Conservation (phyloP, 2,113 vertebrate species). For the Alligator sinensis region DNA sequence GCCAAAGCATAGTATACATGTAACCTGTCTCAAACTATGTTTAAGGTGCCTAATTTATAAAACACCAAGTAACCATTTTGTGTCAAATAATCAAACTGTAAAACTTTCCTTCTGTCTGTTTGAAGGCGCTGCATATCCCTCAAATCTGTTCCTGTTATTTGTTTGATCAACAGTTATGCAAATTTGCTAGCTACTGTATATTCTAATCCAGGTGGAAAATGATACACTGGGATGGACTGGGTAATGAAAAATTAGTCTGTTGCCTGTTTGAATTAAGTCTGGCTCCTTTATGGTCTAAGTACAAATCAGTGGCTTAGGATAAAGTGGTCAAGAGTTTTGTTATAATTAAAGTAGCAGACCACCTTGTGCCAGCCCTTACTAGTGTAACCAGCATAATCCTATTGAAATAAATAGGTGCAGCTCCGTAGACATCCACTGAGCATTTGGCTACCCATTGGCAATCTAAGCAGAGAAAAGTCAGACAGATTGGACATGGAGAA, state of each 20-base stretch:
- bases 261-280: background rate
- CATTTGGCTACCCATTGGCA: background rate
- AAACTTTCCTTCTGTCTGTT: conserved; percentile 39
- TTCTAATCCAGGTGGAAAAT: background rate
- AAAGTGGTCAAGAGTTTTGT: background rate
- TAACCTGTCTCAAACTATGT: conserved; percentile 39
- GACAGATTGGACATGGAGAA: background rate
- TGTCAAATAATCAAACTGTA: conserved; percentile 28
- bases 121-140: conserved; percentile 12
- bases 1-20: conserved; percentile 48
- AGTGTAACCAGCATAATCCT: background rate
- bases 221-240: background rate
- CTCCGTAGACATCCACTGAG: background rate
- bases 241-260: background rate
- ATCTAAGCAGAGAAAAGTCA: background rate
- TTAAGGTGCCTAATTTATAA: conserved; percentile 45
- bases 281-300: background rate
- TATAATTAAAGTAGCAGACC: background rate
- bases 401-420: background rate
- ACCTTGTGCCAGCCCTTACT: background rate
- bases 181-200: background rate
- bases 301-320: background rate
- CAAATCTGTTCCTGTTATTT: background rate
- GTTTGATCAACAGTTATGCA: background rate
- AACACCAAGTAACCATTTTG: conserved; percentile 50